phyloP scores from a whole-genome alignment of 2,888 invertebrate genomes.

The Petrolisthes cinctipes region DNA sequence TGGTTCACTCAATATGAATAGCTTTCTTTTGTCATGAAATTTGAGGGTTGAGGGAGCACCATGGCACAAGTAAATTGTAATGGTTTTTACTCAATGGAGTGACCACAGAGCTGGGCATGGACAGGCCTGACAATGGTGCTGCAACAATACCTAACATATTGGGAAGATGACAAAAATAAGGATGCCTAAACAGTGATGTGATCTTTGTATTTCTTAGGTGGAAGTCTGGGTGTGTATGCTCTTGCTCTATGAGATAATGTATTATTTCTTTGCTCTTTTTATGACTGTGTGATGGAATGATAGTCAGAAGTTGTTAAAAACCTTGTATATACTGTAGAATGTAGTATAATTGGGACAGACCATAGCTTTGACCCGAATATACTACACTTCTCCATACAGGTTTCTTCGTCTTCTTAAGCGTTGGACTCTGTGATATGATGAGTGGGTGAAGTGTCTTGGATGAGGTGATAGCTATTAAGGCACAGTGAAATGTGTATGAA shows the following conservation, averaged over 20 bases:
- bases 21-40: neutral
- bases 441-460: too few relatives aligned
- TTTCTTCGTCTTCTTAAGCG: neutral
- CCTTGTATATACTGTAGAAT: neutral
- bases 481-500: neutral
- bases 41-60: neutral
- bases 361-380: neutral
- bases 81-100: neutral
- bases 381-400: neutral
- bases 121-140: conserved; percentile 7
- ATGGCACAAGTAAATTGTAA: conserved; percentile 1
- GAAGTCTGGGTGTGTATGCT: too few relatives aligned
- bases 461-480: neutral
- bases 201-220: too few relatives aligned
- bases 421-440: too few relatives aligned
- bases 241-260: too few relatives aligned
- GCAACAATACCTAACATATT: neutral
- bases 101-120: neutral
- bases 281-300: too few relatives aligned
- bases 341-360: neutral
- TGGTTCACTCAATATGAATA: too few relatives aligned
- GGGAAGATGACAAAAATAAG: too few relatives aligned
- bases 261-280: too few relatives aligned
- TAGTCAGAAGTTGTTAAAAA: too few relatives aligned
- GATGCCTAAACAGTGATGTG: too few relatives aligned